Base-by-base conservation (phyloP, 1,140 invertebrate genomes). In the Calliopsis andreniformis region DNA sequence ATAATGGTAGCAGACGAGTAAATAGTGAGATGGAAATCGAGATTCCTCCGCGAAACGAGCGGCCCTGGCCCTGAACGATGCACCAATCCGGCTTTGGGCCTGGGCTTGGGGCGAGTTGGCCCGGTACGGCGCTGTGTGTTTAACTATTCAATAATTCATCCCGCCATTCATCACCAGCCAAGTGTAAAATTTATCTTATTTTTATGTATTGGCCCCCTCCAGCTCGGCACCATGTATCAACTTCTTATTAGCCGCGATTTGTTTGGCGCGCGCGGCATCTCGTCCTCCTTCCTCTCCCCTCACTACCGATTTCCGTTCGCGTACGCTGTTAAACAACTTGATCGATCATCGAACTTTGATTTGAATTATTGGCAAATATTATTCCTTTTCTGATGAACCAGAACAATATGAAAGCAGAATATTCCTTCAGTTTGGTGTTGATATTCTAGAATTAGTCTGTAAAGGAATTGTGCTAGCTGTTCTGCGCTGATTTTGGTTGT, bases 101-200 rank as follows among this genome's bases (percentile, higher is more conserved):
- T 23, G 32, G 39, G 12, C 55, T 66, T 39, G 62, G 49, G 43
- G 30, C 82, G 64, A 55, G 25, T 58, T 23, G 47, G 63, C 30
- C 68, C 71, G 84, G 82, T 82, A 86, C 73, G 86, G 67, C 81
- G 83, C 85, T 88, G 86, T 86, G 84, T 88, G 80, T 88, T 88
- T 88, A 88, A 88, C 87, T 88, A 88, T 87, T 88, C 86, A 88
- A 88, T 88, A 88, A 88, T 87, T 88, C 86, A 88, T 88, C 79
- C 87, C 82, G 79, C 87, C 87, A 88, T 88, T 88, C 87, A 88
- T 88, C 87, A 88, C 87, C 80, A 85, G 79, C 80, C 84, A 76
- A 87, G 87, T 86, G 86, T 82, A 83, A 86, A 88, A 87, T 87
- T 87, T 87, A 87, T 87, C 87, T 88, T 88, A 88, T 88, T 88